These are phyloP conservation scores for Sebastes vulpes DNA, from an alignment of 2,797 vertebrate species.

Conservation along the genomic window DNA sequence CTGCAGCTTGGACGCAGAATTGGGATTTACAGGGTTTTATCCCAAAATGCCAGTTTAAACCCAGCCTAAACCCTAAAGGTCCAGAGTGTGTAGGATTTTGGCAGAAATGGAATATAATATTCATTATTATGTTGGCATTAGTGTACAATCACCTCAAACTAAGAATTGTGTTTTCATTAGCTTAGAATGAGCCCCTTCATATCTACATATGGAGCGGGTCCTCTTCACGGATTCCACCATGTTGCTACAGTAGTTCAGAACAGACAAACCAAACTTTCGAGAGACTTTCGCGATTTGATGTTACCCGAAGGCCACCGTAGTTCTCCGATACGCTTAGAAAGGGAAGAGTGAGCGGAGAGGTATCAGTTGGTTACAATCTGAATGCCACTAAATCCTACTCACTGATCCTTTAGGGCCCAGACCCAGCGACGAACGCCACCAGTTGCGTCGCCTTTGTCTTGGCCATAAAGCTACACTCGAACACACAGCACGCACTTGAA, in stretches of 20 bases:
- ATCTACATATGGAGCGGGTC: background rate
- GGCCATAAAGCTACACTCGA: no score
- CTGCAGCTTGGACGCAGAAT: background rate
- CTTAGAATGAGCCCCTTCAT: background rate
- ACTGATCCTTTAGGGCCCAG: no score
- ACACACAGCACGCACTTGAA: no score
- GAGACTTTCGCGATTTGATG: background rate
- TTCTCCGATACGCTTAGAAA: background rate
- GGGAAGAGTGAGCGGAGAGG: background rate
- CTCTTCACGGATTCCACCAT: background rate
- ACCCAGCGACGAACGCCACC: no score
- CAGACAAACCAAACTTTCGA: background rate
- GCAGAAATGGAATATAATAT: no score
- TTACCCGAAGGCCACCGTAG: background rate
- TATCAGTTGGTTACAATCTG: background rate
- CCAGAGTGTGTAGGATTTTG: no score
- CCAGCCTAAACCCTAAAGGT: background rate
- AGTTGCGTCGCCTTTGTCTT: no score
- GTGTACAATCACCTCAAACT: no score
- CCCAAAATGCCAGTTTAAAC: background rate
- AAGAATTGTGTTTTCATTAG: no score
- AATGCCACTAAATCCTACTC: background rate
- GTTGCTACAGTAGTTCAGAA: background rate
- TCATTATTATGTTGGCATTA: no score
- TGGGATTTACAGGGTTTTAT: background rate